Evolutionary conservation across 2,113 vertebrate genomes (phyloP).

Genomic region (Copsychus sechellarum): DNA sequence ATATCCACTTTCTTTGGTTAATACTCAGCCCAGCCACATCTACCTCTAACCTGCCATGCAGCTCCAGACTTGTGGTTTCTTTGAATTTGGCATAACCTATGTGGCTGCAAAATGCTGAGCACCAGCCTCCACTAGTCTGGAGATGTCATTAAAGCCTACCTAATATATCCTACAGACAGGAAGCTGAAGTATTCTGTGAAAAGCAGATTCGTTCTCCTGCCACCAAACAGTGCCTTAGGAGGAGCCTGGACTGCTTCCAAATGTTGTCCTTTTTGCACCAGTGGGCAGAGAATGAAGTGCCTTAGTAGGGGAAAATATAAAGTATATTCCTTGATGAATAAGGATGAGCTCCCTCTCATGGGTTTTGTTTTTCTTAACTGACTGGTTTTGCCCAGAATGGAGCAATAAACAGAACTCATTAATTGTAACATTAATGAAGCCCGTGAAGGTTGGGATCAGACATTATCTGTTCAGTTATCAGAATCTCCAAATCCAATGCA

Average conservation of each 20-base stretch:
- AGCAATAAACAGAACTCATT: background rate
- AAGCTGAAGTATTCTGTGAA: background rate
- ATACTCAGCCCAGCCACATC: background rate
- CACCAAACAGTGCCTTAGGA: background rate
- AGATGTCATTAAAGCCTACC: slow-evolving; percentile 34
- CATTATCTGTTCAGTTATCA: background rate
- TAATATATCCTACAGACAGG: background rate
- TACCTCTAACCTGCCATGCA: background rate
- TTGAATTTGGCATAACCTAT: background rate
- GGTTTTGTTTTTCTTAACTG: background rate
- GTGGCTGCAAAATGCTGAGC: background rate
- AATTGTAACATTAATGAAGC: background rate
- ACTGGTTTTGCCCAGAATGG: background rate
- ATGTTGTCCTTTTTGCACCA: background rate
- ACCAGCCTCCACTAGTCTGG: background rate
- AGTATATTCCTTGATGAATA: background rate
- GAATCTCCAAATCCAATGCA: background rate
- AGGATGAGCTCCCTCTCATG: background rate
- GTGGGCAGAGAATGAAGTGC: background rate
- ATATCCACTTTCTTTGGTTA: slow-evolving; percentile 16
- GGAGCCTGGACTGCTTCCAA: background rate
- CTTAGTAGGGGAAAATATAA: background rate
- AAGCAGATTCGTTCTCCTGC: background rate
- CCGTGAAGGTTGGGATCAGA: background rate
- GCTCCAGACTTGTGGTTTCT: slow-evolving; percentile 6